Conservation (phyloP, 2,888 invertebrate species). For the Stenichneumon culpator region DNA sequence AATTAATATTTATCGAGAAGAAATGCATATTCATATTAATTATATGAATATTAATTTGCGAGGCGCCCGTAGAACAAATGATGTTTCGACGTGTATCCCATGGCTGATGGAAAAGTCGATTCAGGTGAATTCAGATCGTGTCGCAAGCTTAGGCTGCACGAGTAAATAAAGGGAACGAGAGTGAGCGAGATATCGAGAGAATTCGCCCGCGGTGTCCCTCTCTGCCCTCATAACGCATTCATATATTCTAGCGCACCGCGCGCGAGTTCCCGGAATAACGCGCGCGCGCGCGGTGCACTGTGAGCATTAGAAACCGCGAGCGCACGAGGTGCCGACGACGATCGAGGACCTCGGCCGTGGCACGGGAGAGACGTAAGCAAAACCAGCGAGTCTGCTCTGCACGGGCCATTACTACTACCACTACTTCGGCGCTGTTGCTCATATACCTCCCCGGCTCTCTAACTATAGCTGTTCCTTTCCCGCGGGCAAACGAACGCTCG, state of each 20-base stretch:
- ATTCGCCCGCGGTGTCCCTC: constrained; percentile 59
- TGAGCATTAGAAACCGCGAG: constrained; percentile 62
- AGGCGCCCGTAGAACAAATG: no score
- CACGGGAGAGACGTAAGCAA: constrained; percentile 33
- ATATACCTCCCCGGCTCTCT: constrained; percentile 1
- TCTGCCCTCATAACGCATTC: constrained; percentile 77
- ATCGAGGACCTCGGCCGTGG: constrained; percentile 60
- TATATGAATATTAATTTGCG: no score
- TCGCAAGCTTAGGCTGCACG: background rate
- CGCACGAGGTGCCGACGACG: constrained; percentile 62
- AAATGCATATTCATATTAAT: no score
- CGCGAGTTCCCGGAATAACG: constrained; percentile 65
- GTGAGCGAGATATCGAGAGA: constrained; percentile 30
- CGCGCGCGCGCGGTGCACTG: constrained; percentile 33
- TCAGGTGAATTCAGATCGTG: constrained; percentile 51
- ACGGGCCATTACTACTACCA: constrained; percentile 39
- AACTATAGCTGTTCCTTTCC: constrained; percentile 28
- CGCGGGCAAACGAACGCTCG: constrained; percentile 39
- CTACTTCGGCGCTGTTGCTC: constrained; percentile 1
- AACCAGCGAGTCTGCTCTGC: constrained; percentile 41
- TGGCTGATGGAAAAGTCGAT: constrained; percentile 12
- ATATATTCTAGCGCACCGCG: constrained; percentile 75
- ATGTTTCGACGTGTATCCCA: background rate
- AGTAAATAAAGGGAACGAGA: background rate
- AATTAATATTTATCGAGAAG: no score